Evolutionary conservation across 2,113 vertebrate species (phyloP).

Genomic region (Spea bombifrons): DNA sequence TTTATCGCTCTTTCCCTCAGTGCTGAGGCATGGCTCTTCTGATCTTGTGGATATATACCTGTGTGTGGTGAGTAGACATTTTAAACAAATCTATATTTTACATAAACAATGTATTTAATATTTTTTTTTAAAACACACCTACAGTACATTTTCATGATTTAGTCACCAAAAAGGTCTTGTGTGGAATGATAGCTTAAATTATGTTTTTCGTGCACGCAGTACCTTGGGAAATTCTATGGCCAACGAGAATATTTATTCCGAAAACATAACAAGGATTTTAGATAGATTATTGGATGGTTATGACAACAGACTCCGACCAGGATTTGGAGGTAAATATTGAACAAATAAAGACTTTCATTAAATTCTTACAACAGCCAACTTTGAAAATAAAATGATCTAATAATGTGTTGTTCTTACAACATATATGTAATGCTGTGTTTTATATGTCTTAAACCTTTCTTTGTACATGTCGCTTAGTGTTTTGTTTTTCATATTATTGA

Average conservation of each 20-base stretch:
- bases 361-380: too few species aligned
- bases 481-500: too few species aligned
- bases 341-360: slow-evolving; percentile 18
- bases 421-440: too few species aligned
- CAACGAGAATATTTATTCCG: slow-evolving; percentile 87
- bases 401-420: too few species aligned
- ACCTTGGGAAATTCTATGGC: slow-evolving; percentile 77
- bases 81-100: not conserved
- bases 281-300: slow-evolving; percentile 95
- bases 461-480: too few species aligned
- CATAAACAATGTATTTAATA: not conserved
- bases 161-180: not conserved
- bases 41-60: slow-evolving; percentile 72
- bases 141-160: not conserved
- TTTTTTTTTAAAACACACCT: not conserved
- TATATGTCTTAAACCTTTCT: too few species aligned
- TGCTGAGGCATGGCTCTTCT: slow-evolving; percentile 74
- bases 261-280: slow-evolving; percentile 96
- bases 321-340: slow-evolving; percentile 84
- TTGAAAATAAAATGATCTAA: too few species aligned
- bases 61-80: slow-evolving; percentile 70
- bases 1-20: slow-evolving; percentile 51
- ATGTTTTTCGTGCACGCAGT: slow-evolving; percentile 73
- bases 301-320: slow-evolving; percentile 96
- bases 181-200: slow-evolving; percentile 34